Evolutionary conservation across 2,113 vertebrate species (phyloP), one percentile per base, ranked within the genome.

Genomic region (Elephantulus edwardii): DNA sequence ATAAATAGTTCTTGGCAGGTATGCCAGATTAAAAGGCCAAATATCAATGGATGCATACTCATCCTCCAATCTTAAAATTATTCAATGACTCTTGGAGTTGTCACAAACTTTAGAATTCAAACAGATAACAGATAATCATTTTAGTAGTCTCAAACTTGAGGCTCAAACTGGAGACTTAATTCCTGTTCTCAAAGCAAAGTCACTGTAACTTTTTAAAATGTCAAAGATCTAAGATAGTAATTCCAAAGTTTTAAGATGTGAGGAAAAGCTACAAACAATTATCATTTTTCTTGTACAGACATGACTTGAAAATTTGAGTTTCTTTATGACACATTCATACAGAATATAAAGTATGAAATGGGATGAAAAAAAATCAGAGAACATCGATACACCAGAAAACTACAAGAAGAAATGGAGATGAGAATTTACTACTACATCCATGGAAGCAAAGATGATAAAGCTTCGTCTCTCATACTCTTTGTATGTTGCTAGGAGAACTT

Each of bases 11-110:
- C 66, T 77, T 94, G 79, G 75, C 85, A 92, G 20, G 30, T 70
- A 84, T 66, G 82, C 6, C 64, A 93, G 42, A 60, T 84, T 71
- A 76, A 94, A 95, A 96, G 68, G 79, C 76, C 66, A 96, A 89
- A 92, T 91, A 95, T 91, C 76, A 91, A 88, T 64, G 54, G 54
- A 90, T 60, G 0, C 30, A 79, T 5, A 83, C 9, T 80, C 13
- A 83, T 71, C 71, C n/a, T 88, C 60, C 42, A 74, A 38, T 52
- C 40, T 79, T 94, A 78, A 94, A 91, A 76, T 56, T 44, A 93
- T 30, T 85, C 79, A 76, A 6, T 92, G 64, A 88, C 64, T 92
- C 30, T 70, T 77, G 81, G 30, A 71, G 14, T 81, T 48, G 42
- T 42, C 20, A 70, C 84, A 11, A 92, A 79, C 35, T 82, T 92